phyloP scores from a whole-genome alignment of 2,797 vertebrate species.

The Notoglanidium macrostoma region DNA sequence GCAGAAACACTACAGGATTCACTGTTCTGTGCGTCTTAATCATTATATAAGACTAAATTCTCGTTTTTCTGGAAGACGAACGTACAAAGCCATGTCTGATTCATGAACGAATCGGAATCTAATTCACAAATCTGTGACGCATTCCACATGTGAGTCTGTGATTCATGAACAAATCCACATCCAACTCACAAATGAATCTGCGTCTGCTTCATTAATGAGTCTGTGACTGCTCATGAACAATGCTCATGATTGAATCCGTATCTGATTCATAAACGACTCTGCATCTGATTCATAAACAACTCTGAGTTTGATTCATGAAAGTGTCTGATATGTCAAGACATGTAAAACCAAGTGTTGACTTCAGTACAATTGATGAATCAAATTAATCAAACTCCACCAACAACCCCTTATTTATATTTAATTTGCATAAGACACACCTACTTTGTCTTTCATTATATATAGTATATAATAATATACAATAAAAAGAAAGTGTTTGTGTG shows the following conservation, averaged over 20 bases:
- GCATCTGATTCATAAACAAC: not conserved
- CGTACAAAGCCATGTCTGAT: not conserved
- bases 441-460: not conserved
- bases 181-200: not conserved
- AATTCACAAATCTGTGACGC: not conserved
- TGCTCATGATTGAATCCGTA: not conserved
- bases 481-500: conserved; percentile 15
- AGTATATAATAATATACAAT: not conserved
- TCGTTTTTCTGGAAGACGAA: not conserved
- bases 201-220: not conserved
- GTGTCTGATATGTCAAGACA: not conserved
- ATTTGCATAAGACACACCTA: not conserved
- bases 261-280: not conserved
- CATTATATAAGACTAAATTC: not conserved
- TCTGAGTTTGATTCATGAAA: not conserved
- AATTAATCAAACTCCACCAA: not conserved
- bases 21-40: not conserved
- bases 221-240: not conserved
- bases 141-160: not conserved
- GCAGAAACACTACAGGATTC: not conserved
- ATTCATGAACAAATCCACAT: not conserved
- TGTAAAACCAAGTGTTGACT: not conserved
- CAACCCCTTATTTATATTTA: not conserved
- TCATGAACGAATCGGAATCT: not conserved
- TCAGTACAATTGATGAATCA: not conserved